Conservation (phyloP, 2,888 invertebrate genomes). For the Branchinecta sandiegonensis region DNA sequence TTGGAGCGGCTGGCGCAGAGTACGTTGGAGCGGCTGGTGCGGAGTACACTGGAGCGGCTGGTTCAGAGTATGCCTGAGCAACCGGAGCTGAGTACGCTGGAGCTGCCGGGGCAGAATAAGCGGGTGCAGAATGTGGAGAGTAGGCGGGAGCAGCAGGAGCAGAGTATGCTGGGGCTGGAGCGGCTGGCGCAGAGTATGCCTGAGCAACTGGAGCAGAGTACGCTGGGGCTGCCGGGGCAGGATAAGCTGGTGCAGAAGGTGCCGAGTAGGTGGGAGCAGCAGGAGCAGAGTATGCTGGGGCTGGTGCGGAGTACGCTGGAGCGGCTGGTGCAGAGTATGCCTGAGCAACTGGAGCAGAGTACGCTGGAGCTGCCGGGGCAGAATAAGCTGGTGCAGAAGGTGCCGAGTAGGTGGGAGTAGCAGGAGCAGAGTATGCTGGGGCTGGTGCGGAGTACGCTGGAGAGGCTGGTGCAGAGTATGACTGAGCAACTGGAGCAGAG, state of each 20-base stretch:
- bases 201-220: not conserved
- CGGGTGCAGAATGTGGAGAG: not conserved
- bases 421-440: not conserved
- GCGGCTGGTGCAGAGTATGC: constrained; percentile 17
- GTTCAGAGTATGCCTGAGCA: not conserved
- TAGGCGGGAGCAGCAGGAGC: not conserved
- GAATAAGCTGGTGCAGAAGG: not conserved
- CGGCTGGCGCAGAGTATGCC: constrained; percentile 4
- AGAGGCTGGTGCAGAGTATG: not conserved
- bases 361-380: not conserved
- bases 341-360: not conserved
- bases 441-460: not conserved
- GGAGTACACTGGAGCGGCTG: not conserved
- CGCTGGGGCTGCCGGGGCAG: not conserved
- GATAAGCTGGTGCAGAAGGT: not conserved
- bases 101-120: constrained; percentile 15
- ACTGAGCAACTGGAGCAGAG: not conserved
- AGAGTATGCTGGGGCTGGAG: constrained; percentile 17
- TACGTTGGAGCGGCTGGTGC: not conserved
- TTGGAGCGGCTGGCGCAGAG: constrained; percentile 14
- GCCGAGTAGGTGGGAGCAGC: constrained; percentile 12
- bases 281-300: not conserved
- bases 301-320: not conserved
- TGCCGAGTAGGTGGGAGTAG: constrained; percentile 17
- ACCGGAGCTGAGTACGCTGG: constrained; percentile 19